Conservation (phyloP, 2,113 vertebrate genomes). For the Steatornis caripensis region DNA sequence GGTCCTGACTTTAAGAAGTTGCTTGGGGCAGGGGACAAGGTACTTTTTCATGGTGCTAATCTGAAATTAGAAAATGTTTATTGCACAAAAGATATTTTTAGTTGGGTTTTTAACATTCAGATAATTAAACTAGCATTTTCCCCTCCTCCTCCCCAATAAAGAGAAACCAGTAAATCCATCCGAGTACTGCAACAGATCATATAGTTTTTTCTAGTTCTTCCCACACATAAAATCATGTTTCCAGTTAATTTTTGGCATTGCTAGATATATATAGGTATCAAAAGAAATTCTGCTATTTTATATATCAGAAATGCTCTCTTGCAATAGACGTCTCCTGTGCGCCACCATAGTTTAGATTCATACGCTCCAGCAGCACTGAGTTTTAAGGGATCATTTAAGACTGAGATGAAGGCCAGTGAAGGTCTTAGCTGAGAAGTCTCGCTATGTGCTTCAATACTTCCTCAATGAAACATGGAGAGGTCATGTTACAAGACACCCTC, state of each 20-base stretch:
- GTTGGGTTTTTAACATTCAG: neutral
- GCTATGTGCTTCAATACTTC: neutral
- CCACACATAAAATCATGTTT: neutral
- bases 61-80: neutral
- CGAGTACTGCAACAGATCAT: neutral
- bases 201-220: neutral
- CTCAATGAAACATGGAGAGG: rapidly evolving
- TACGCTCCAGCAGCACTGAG: neutral
- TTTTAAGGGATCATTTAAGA: neutral
- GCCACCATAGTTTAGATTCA: neutral
- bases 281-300: neutral
- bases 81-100: neutral
- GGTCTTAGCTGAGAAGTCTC: neutral
- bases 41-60: neutral
- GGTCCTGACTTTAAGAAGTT: neutral
- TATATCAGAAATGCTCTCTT: neutral
- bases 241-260: neutral
- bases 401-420: neutral
- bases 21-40: neutral
- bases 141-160: neutral
- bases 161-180: neutral
- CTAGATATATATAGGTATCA: neutral
- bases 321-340: neutral
- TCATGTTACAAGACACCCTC: neutral
- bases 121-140: neutral